A percentile compares a stretch with the other conserved stretches of the same genome.
Conservation (phyloP, 2,888 invertebrate species). For the Elgonia sp. region DNA sequence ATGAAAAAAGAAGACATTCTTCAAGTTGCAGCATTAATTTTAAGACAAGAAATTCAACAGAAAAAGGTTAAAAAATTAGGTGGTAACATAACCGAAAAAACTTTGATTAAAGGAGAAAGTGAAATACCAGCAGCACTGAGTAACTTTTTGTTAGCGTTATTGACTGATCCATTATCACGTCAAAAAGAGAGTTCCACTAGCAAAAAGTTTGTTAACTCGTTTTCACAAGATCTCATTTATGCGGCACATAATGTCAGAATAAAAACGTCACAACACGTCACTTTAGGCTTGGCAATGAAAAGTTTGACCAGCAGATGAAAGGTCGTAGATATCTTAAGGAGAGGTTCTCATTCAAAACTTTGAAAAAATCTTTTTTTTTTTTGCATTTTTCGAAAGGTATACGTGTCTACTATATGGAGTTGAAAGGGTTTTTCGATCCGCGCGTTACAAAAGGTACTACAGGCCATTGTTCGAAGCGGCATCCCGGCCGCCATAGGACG, state of each 20-base stretch:
- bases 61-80: background rate
- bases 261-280: slow-evolving; percentile 20
- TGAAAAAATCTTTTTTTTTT: no score
- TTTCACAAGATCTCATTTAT: slow-evolving; percentile 9
- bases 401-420: no score
- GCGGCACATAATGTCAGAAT: background rate
- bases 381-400: no score
- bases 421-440: no score
- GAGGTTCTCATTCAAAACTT: no score
- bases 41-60: background rate
- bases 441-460: no score
- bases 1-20: slow-evolving; percentile 43
- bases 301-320: slow-evolving; percentile 52
- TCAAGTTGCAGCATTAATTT: slow-evolving; percentile 17
- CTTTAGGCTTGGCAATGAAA: slow-evolving; percentile 25
- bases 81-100: background rate
- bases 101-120: slow-evolving; percentile 23
- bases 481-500: no score
- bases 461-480: no score
- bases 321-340: slow-evolving; percentile 53
- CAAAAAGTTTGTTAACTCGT: background rate
- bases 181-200: background rate
- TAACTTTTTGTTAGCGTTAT: background rate
- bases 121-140: background rate
- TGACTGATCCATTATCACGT: background rate